These are phyloP conservation scores for Anisognathus igniventris DNA, from an alignment of 2,797 vertebrate species.

Conservation along the genomic window DNA sequence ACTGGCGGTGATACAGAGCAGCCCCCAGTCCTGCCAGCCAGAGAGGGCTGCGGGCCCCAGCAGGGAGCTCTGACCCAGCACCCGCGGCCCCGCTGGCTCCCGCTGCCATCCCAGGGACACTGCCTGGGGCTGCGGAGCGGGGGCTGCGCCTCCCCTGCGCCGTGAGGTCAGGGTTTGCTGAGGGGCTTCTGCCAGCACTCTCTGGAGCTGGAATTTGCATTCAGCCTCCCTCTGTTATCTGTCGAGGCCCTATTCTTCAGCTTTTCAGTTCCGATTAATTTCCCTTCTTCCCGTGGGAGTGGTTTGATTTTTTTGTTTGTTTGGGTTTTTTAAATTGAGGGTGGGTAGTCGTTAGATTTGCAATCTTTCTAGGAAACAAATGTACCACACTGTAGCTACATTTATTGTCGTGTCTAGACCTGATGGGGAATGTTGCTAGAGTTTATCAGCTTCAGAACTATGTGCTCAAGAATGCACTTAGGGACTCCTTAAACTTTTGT, in stretches of 20 bases:
- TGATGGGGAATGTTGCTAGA: not conserved
- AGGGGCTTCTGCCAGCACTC: not conserved
- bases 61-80: not conserved
- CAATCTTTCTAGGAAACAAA: not conserved
- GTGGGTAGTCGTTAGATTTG: rapidly evolving
- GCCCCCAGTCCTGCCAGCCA: not conserved
- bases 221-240: not conserved
- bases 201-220: not conserved
- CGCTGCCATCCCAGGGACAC: rapidly evolving
- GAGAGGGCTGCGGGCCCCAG: not conserved
- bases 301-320: not conserved
- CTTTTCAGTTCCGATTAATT: not conserved
- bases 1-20: rapidly evolving
- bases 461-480: not conserved
- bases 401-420: not conserved
- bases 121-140: not conserved
- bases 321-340: not conserved
- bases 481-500: not conserved
- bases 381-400: not conserved
- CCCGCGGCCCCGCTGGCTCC: not conserved
- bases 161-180: not conserved
- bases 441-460: not conserved
- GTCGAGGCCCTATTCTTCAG: not conserved
- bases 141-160: not conserved
- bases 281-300: not conserved